A percentile compares a stretch with the other conserved stretches of the same genome.
These are phyloP conservation scores for Lathamus discolor DNA, from an alignment of 2,113 vertebrate species.

Conservation along the genomic window DNA sequence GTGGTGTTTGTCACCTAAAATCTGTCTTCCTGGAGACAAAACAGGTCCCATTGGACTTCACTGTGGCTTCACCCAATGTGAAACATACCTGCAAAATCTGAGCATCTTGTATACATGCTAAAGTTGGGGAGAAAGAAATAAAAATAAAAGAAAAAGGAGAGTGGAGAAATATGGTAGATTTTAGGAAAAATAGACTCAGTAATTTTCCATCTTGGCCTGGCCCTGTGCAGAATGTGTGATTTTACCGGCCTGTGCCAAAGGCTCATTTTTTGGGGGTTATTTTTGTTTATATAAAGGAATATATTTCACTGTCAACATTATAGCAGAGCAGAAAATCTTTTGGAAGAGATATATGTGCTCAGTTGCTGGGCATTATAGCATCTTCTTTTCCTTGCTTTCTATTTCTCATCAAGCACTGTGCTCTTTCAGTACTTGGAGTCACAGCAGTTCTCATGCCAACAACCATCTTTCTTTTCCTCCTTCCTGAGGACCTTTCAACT, in stretches of 20 bases:
- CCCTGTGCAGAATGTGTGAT: slow-evolving; percentile 14
- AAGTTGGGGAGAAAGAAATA: background rate
- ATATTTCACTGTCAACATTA: background rate
- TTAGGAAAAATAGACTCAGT: slow-evolving; percentile 36
- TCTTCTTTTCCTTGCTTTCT: background rate
- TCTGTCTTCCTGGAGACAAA: background rate
- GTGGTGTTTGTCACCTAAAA: background rate
- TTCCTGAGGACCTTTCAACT: background rate
- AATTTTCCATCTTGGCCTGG: slow-evolving; percentile 35
- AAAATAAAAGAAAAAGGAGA: background rate
- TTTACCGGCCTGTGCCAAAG: background rate
- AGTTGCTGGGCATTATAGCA: background rate
- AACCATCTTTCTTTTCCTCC: background rate
- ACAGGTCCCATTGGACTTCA: background rate
- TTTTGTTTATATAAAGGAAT: slow-evolving; percentile 39
- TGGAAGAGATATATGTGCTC: background rate
- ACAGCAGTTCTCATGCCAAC: background rate
- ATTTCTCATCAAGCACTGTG: background rate
- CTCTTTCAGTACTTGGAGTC: background rate
- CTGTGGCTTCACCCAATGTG: background rate
- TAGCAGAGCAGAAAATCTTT: slow-evolving; percentile 24
- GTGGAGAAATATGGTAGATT: slow-evolving; percentile 4
- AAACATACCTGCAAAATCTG: background rate
- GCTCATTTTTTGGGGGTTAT: slow-evolving; percentile 20
- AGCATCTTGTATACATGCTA: background rate